Evolutionary conservation across 2,797 vertebrate species (phyloP), one percentile per base, ranked within the genome.

Genomic region (Synaphobranchus kaupii): DNA sequence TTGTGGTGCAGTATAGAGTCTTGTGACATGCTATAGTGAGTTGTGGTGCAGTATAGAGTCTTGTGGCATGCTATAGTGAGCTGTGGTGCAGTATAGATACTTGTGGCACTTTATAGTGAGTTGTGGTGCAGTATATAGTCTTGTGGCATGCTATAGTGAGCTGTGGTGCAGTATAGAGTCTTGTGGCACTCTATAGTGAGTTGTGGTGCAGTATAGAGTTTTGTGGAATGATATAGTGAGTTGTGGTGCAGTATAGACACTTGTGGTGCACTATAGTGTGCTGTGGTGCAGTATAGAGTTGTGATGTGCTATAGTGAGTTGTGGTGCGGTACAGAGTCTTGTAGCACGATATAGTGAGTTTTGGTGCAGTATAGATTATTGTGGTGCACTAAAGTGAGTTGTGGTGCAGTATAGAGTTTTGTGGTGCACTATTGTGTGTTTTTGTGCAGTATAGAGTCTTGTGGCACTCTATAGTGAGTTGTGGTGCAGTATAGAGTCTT

Each of bases 311-410:
- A 84, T 89, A 89, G 88, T 88, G 89, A 71, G 0, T 83, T 90
- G 88, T 90, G 91, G 91, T 89, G 88, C 90, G 87, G 91, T 89
- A 88, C 89, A 89, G 9, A 31, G 28, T 48, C 5, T 44, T 68
- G 20, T 22, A 48, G 66, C 85, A 20, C 52, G 56, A 83, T 52
- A 86, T 66, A 84, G 47, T 13, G 76, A 68, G 78, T 52, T 71
- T 20, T 34, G 60, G 84, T 85, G 47, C 68, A 86, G 76, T 86
- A 76, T 73, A 81, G n/a, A 31, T 28, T 31, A 10, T 25, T 66
- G 4, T 25, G 28, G 8, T 31, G 28, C 1, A 0, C 78, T 80
- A 85, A 56, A 54, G 56, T 78, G 22, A n/a, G 63, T 68, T 68
- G 25, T 7, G 50, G 50, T 22, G 58, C 58, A 60, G 58, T 60